These are phyloP conservation scores for Galaxea fascicularis DNA, from an alignment of 92 coral and sea anemone species.

Conservation along the genomic window DNA sequence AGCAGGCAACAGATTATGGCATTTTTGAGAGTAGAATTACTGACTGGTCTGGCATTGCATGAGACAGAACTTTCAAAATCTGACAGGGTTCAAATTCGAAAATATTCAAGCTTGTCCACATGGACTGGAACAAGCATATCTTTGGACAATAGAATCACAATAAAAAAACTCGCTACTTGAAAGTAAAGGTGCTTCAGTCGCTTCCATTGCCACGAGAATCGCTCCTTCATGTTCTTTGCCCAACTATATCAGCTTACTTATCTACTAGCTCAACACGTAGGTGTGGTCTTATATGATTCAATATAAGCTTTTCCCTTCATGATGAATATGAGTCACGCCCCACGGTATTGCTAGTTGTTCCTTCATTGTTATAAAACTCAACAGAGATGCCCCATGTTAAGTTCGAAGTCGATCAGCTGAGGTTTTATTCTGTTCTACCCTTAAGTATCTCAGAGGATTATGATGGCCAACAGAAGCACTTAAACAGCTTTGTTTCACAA, in stretches of 20 bases:
- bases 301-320: constrained; percentile 1
- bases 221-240: neutral
- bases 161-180: neutral
- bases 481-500: constrained; percentile 24
- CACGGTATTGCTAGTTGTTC: constrained; percentile 1
- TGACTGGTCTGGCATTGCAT: neutral
- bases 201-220: neutral
- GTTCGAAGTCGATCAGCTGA: neutral
- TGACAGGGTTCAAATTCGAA: constrained; percentile 28
- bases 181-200: neutral
- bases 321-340: constrained; percentile 7
- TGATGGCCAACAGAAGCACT: constrained; percentile 22
- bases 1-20: constrained; percentile 36
- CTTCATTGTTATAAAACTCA: neutral
- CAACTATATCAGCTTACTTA: neutral
- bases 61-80: constrained; percentile 6
- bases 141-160: neutral
- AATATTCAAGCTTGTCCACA: neutral
- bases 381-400: neutral
- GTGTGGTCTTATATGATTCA: constrained; percentile 24
- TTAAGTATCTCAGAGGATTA: constrained; percentile 28
- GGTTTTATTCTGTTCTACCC: neutral
- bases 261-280: neutral
- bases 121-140: neutral
- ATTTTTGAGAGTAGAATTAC: constrained; percentile 51